A percentile compares a stretch with the other conserved stretches of the same genome.
These are phyloP conservation scores for Novumbra hubbsi DNA, from an alignment of 2,797 vertebrate species.

Conservation along the genomic window DNA sequence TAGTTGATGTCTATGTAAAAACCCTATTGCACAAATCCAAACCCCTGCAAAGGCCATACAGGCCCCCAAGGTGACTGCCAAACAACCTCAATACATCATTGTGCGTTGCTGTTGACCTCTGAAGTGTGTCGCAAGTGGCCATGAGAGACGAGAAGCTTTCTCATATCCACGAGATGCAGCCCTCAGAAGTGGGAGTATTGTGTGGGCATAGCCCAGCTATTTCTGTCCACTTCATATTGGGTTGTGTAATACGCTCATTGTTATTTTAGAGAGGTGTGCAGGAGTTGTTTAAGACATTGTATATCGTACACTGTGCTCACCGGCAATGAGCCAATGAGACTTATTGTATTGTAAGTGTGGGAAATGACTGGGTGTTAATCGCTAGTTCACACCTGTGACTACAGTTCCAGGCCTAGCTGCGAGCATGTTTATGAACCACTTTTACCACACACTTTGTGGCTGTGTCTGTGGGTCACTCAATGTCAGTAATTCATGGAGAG, in stretches of 20 bases:
- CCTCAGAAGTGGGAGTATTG: slow-evolving; percentile 41
- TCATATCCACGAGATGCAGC: slow-evolving; percentile 12
- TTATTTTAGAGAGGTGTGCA: not conserved
- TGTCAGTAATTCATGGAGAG: too few relatives aligned
- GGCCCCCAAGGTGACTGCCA: slow-evolving; percentile 15
- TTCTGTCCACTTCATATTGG: slow-evolving; percentile 37
- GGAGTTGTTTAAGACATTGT: not conserved
- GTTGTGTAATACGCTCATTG: slow-evolving; percentile 31
- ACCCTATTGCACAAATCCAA: too few relatives aligned
- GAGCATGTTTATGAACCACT: not conserved
- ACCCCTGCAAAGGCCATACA: slow-evolving; percentile 25
- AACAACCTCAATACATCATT: slow-evolving; percentile 38
- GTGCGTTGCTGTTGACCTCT: slow-evolving; percentile 9
- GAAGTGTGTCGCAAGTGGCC: slow-evolving; percentile 15
- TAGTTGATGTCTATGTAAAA: too few relatives aligned
- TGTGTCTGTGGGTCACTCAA: not conserved
- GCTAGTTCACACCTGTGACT: not conserved
- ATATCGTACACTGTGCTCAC: not conserved
- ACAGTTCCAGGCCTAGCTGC: not conserved
- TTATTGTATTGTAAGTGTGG: not conserved
- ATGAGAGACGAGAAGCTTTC: slow-evolving; percentile 26
- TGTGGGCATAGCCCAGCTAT: slow-evolving; percentile 40
- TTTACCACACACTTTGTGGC: not conserved
- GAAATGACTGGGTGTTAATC: not conserved
- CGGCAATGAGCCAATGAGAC: not conserved